Conservation (phyloP, 2,888 invertebrate genomes). For the Polyploca ridens region DNA sequence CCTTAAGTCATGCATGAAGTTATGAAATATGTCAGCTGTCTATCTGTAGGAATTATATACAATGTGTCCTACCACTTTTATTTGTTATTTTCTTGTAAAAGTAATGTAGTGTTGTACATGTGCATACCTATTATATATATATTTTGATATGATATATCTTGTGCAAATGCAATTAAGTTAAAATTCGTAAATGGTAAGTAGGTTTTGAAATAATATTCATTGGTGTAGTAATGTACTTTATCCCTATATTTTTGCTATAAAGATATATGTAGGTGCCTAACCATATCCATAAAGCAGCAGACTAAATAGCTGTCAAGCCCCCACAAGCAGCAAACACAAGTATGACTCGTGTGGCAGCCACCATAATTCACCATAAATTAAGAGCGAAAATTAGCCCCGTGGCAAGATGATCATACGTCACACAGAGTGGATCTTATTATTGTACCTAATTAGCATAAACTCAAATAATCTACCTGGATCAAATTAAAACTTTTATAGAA, state of each 20-base stretch:
- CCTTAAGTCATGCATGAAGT: too few relatives aligned
- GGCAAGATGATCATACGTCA: too few relatives aligned
- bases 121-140: conserved; percentile 19
- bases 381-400: too few relatives aligned
- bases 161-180: conserved; percentile 28
- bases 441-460: too few relatives aligned
- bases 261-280: too few relatives aligned
- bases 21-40: conserved; percentile 1
- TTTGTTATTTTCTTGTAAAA: conserved; percentile 31
- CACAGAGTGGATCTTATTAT: too few relatives aligned
- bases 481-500: not conserved
- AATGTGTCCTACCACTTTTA: conserved; percentile 33
- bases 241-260: too few relatives aligned
- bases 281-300: too few relatives aligned
- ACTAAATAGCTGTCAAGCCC: too few relatives aligned
- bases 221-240: not conserved
- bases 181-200: conserved; percentile 10
- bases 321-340: too few relatives aligned
- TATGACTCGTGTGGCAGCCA: too few relatives aligned
- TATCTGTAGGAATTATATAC: conserved; percentile 37
- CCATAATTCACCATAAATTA: too few relatives aligned
- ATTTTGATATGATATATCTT: conserved; percentile 23
- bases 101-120: conserved; percentile 33
- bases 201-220: not conserved
- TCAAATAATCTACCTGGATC: not conserved